These are phyloP conservation scores for Gymnocheta viridis DNA, from an alignment of 2,888 invertebrate species.

Conservation along the genomic window DNA sequence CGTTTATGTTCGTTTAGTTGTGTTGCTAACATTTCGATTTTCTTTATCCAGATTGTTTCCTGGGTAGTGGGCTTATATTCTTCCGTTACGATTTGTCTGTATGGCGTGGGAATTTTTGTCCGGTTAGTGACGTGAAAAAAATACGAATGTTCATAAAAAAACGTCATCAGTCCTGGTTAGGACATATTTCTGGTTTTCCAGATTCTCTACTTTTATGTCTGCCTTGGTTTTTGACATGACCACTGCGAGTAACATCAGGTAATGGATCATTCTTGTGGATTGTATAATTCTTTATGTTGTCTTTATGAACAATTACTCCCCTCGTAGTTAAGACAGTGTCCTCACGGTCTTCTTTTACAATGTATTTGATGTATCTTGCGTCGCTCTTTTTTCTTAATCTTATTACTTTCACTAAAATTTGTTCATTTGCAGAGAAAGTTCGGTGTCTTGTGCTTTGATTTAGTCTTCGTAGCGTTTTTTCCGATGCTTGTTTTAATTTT, in stretches of 20 bases:
- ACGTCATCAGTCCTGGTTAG: too few relatives aligned
- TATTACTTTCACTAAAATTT: conserved; percentile 29
- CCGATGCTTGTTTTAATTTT: conserved; percentile 24
- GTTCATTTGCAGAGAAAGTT: conserved; percentile 26
- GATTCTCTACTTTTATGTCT: too few relatives aligned
- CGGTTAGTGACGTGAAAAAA: neutral
- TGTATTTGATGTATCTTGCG: conserved; percentile 23
- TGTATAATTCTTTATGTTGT: conserved; percentile 29
- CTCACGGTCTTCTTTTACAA: conserved; percentile 35
- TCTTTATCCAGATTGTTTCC: too few relatives aligned
- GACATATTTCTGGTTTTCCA: too few relatives aligned
- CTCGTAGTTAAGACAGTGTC: conserved; percentile 23
- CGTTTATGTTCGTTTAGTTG: too few relatives aligned
- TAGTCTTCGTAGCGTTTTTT: conserved; percentile 28
- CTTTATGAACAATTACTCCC: too few relatives aligned
- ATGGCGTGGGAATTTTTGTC: conserved; percentile 17
- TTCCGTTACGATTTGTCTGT: conserved; percentile 7
- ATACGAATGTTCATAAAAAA: neutral
- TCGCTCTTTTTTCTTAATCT: conserved; percentile 10
- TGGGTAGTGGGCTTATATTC: conserved; percentile 10
- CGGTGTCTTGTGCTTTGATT: conserved; percentile 8
- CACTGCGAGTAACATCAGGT: conserved; percentile 28
- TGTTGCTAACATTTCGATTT: too few relatives aligned
- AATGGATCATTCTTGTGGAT: neutral
- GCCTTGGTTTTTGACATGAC: neutral